These are phyloP conservation scores for Corythornis cristatus DNA, from an alignment of 2,113 vertebrate genomes.

Conservation along the genomic window DNA sequence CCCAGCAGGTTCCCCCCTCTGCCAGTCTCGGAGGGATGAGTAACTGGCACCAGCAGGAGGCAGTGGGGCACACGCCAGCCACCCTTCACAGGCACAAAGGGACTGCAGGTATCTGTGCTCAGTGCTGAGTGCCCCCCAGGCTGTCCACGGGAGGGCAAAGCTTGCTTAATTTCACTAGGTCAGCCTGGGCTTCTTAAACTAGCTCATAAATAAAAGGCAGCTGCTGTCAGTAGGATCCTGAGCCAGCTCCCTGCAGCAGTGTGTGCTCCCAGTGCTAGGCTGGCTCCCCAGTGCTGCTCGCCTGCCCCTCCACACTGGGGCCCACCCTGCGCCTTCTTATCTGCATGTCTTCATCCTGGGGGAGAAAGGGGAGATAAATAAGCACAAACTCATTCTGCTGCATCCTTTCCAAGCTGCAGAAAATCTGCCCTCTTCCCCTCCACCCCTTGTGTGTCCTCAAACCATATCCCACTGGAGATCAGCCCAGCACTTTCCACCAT, in stretches of 20 bases:
- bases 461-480: not conserved
- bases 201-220: not conserved
- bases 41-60: not conserved
- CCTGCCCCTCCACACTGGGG: not conserved
- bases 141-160: not conserved
- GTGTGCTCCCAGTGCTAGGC: not conserved
- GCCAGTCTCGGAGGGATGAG: not conserved
- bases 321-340: slow-evolving; percentile 1
- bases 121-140: not conserved
- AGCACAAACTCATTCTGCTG: not conserved
- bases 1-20: not conserved
- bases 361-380: not conserved
- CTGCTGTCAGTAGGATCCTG: not conserved
- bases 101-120: not conserved
- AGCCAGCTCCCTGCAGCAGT: not conserved
- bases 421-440: not conserved
- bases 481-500: not conserved
- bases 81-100: not conserved
- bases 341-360: slow-evolving; percentile 58
- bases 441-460: not conserved
- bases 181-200: not conserved
- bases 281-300: not conserved
- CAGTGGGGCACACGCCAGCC: not conserved
- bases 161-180: not conserved
- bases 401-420: not conserved